Conservation (phyloP, 2,797 vertebrate genomes). For the Fringilla coelebs region DNA sequence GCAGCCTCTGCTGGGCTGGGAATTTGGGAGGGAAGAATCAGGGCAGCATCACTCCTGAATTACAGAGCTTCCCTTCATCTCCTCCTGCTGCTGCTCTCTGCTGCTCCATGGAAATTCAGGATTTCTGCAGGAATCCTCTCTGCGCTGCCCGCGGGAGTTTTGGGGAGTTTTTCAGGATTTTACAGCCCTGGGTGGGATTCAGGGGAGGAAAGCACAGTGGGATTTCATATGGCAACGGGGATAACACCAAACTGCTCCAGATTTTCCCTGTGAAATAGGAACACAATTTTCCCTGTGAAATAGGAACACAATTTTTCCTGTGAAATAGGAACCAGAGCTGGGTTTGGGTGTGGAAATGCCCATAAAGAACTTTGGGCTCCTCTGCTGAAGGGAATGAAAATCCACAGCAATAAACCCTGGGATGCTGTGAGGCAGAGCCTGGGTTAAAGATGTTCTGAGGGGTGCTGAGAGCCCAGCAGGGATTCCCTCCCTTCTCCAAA, state of each 20-base stretch:
- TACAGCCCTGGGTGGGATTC: not conserved
- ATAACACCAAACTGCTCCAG: not conserved
- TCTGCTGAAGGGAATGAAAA: not conserved
- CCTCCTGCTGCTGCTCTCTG: not conserved
- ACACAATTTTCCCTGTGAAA: not conserved
- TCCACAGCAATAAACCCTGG: not conserved
- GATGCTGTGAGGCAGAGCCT: not conserved
- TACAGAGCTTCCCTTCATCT: not conserved
- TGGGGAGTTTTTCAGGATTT: too few species aligned
- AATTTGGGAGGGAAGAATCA: not conserved
- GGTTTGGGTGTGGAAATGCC: not conserved
- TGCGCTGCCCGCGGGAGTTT: too few species aligned
- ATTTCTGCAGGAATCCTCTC: not conserved
- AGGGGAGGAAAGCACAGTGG: not conserved
- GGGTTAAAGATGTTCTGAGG: not conserved
- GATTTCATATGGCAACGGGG: not conserved
- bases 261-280: not conserved
- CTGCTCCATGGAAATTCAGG: not conserved
- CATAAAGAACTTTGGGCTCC: not conserved
- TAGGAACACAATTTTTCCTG: not conserved
- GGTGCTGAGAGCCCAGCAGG: not conserved
- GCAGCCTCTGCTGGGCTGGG: not conserved
- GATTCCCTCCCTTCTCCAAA: not conserved
- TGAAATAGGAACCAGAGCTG: not conserved
- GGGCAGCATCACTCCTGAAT: not conserved